Evolutionary conservation across 2,888 invertebrate species (phyloP).

Genomic region (Cheiracanthium punctorium): DNA sequence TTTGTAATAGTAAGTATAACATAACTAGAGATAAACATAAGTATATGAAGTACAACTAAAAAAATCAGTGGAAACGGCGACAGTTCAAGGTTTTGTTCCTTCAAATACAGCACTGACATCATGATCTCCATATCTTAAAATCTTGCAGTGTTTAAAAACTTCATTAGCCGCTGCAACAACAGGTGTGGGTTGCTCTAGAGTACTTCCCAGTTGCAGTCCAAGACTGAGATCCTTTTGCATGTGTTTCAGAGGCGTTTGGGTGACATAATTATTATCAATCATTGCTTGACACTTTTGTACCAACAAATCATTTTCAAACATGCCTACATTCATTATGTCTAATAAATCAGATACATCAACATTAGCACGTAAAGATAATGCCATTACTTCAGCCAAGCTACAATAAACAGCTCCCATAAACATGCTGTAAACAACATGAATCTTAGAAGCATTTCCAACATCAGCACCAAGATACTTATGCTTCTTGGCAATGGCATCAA

Average conservation of each 20-base stretch:
- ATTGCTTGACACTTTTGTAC: slow-evolving; percentile 27
- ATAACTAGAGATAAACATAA: too few species aligned
- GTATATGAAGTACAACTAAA: too few species aligned
- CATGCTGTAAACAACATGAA: slow-evolving; percentile 93
- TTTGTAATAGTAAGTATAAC: too few species aligned
- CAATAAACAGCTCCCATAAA: slow-evolving; percentile 92
- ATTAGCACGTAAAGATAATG: slow-evolving; percentile 92
- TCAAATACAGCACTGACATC: slow-evolving; percentile 28
- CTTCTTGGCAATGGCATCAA: slow-evolving; percentile 95
- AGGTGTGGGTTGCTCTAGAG: slow-evolving; percentile 91
- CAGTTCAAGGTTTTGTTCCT: too few species aligned
- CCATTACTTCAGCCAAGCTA: slow-evolving; percentile 93
- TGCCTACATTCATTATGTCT: slow-evolving; percentile 88
- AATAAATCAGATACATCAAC: slow-evolving; percentile 91
- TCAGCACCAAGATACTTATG: slow-evolving; percentile 87
- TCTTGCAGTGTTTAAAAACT: slow-evolving; percentile 76
- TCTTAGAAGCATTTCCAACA: slow-evolving; percentile 93
- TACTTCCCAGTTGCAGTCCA: slow-evolving; percentile 90
- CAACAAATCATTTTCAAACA: slow-evolving; percentile 81
- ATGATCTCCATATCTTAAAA: slow-evolving; percentile 14
- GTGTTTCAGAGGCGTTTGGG: slow-evolving; percentile 86
- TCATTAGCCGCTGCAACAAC: slow-evolving; percentile 95
- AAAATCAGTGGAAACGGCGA: too few species aligned
- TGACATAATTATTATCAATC: neutral
- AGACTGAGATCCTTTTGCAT: slow-evolving; percentile 96